Evolutionary conservation across 1,140 invertebrate species (phyloP), one percentile per base, ranked within the genome.

Genomic region (Ruditapes philippinarum): DNA sequence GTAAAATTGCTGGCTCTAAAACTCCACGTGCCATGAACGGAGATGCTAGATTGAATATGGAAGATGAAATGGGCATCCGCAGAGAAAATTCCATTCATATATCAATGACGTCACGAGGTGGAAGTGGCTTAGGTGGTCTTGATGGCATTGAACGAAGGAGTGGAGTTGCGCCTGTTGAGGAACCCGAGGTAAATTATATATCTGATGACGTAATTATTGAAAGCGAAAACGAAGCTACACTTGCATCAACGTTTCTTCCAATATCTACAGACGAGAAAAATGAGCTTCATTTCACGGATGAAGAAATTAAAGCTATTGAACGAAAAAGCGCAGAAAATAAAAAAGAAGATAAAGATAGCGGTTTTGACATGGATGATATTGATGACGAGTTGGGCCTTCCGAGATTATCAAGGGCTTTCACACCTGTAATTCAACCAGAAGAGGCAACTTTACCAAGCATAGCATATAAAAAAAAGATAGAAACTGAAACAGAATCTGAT

Each of bases 341-440:
- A n/a, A 62, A 60, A 36, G 62, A 68, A 36, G 60, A 79, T 14
- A 60, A 88, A n/a, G 74, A 79, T 12, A 73, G 60, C 25, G 85
- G 54, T 19, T 51, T 62, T 80, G 85, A 88, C 22, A 88, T 88
- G 85, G 85, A 88, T 80, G 74, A 78, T n/a, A 70, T 88, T 45
- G 85, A 88, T 80, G 85, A 88, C 31, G 85, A 88, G 31, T 65
- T 88, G 28, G 85, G 85, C 14, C 76, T 88, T 1, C 85, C 85
- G 9, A 68, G 85, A 51, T 70, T 88, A 51, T 88, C 85, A 12
- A 62, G 85, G 33, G 85, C 85, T 33, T 88, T 88, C 38, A 88
- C 85, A n/a, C 85, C 85, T 40, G 42, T 86, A 0, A 78, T 78
- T 17, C 70, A 78, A n/a, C 85, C 54, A n/a, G 85, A 76, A 38